These are phyloP conservation scores for Pungitius pungitius DNA, from an alignment of 2,113 vertebrate species.

Conservation along the genomic window DNA sequence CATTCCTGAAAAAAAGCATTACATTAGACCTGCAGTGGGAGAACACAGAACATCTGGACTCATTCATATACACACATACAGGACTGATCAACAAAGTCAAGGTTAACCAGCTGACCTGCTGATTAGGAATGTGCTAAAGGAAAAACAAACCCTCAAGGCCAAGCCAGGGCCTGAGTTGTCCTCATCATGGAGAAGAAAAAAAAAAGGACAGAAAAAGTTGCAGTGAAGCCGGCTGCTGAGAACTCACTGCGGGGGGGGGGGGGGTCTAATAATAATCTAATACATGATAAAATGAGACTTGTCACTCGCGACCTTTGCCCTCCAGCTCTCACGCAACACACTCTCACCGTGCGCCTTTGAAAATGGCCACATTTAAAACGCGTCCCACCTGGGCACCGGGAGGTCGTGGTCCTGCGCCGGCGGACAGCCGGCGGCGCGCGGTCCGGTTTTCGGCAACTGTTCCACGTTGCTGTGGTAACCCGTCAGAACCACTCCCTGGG, in stretches of 20 bases:
- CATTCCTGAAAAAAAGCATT: neutral
- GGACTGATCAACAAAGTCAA: constrained; percentile 47
- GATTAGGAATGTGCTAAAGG: constrained; percentile 39
- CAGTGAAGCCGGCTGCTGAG: neutral
- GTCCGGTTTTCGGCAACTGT: constrained; percentile 47
- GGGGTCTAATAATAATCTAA: too few species aligned
- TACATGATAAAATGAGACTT: neutral
- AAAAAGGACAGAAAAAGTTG: neutral
- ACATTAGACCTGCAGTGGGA: too few species aligned
- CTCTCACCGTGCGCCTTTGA: neutral
- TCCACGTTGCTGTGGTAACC: constrained; percentile 79
- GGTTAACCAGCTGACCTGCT: constrained; percentile 33
- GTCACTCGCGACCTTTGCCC: constrained; percentile 46
- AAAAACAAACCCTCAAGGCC: constrained; percentile 16
- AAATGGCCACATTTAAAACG: neutral
- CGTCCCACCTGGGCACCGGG: constrained; percentile 35
- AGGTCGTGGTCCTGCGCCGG: constrained; percentile 35
- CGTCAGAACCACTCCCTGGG: constrained; percentile 78
- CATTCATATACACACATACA: too few species aligned
- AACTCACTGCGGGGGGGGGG: neutral
- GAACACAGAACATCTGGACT: neutral
- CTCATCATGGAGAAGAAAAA: neutral
- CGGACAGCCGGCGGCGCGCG: constrained; percentile 20
- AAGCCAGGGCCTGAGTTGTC: constrained; percentile 1
- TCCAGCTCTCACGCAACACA: neutral